A percentile compares a stretch with the other conserved stretches of the same genome.
Evolutionary conservation across 2,888 invertebrate genomes (phyloP).

Genomic region (Phalangium opilio): DNA sequence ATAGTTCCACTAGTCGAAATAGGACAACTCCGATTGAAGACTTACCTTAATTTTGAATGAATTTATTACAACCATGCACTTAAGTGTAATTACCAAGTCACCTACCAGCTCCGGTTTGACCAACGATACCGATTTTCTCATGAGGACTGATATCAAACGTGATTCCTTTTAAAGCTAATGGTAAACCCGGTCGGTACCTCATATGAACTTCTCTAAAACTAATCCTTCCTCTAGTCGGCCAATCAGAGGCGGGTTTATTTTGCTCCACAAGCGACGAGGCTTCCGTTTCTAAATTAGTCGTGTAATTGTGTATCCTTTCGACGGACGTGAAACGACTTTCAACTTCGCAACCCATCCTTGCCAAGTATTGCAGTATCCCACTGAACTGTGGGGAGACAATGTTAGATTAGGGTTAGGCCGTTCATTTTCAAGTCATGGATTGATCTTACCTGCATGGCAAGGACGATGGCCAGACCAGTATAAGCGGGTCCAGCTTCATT

Average conservation of each 20-base stretch:
- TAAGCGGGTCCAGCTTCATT: conserved; percentile 37
- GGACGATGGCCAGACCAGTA: conserved; percentile 45
- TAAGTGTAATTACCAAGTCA: neutral
- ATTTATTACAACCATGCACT: neutral
- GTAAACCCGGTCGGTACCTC: conserved; percentile 34
- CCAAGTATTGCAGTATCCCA: conserved; percentile 42
- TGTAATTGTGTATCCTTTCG: conserved; percentile 32
- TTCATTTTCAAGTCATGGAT: neutral
- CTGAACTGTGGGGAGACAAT: conserved; percentile 37
- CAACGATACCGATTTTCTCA: conserved; percentile 45
- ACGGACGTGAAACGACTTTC: conserved; percentile 38
- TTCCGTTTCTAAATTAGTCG: conserved; percentile 27
- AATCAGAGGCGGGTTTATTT: conserved; percentile 30
- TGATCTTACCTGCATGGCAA: conserved; percentile 36
- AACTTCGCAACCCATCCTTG: conserved; percentile 35
- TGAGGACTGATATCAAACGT: conserved; percentile 38
- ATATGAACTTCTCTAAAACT: conserved; percentile 38
- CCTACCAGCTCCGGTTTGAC: conserved; percentile 40
- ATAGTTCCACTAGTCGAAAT: conserved; percentile 43
- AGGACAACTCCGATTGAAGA: conserved; percentile 42
- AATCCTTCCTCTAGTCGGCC: conserved; percentile 39
- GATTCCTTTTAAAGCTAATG: conserved; percentile 39
- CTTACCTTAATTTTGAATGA: conserved; percentile 36
- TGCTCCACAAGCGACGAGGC: conserved; percentile 25
- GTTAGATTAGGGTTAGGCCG: too few species aligned